Base-by-base conservation (phyloP, 2,797 vertebrate genomes). In the Gallinago nigripennis region DNA sequence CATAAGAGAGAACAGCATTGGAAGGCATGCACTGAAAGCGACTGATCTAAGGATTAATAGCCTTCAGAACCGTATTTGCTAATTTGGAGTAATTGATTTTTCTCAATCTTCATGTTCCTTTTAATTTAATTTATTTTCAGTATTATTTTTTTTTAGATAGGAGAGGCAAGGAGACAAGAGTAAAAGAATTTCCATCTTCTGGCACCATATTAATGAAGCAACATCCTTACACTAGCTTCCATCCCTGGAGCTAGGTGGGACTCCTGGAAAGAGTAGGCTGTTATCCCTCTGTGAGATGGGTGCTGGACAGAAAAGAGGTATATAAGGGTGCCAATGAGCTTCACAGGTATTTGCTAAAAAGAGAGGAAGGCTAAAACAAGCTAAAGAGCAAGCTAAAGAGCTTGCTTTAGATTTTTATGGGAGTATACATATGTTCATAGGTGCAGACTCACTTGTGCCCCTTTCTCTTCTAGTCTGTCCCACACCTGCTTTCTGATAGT, bases 41-140 rank as follows among this genome's bases (percentile, higher is more conserved):
- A 53, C 30, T 84, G 43, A 86, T 73, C 43, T 80, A 64, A 82
- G 64, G 28, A 63, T 72, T 84, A 86, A 86, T 33, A 64, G 16
- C 53, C 31, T 86, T 95, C 71, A 80, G 51, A 86, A 71, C n/a
- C 48, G 19, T 88, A 70, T 80, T 90, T 88, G 18, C n/a, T 92
- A 79, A 93, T 90, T 86, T 82, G 28, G 16, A 86, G 20, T 72
- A 73, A 88, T 37, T 84, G 51, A 82, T 86, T 95, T 95, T 94
- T 95, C 61, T 92, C 53, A 75, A 8, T 91, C 73, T 92, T 92
- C 65, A 11, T 61, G 20, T 84, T 76, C 24, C 43, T 93, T 91
- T 76, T 81, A 68, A 82, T 92, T 57, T 73, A 51, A 71, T 86
- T 89, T 75, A 28, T 87, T 91, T 89, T 60, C 64, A 64, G 11